Conservation (phyloP, 2,888 invertebrate genomes). For the Thymelicus acteon region DNA sequence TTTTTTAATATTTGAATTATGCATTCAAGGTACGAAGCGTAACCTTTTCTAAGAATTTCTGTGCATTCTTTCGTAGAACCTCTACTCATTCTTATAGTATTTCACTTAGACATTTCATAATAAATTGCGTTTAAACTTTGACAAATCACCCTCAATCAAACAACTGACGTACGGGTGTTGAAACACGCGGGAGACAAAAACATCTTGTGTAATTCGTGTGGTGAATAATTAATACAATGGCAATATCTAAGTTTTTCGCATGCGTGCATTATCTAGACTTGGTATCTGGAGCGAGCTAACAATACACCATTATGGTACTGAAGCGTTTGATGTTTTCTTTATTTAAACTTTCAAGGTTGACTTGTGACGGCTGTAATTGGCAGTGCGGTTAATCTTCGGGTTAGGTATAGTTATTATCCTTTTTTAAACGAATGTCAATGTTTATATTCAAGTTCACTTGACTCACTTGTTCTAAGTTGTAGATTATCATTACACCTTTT, state of each 20-base stretch:
- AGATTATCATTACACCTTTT: too few species aligned
- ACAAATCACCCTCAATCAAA: conserved; percentile 53
- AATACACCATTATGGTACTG: conserved; percentile 71
- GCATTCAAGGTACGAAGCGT: conserved; percentile 46
- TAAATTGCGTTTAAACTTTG: conserved; percentile 55
- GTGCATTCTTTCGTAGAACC: conserved; percentile 19
- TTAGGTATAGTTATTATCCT: conserved; percentile 47
- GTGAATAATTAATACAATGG: conserved; percentile 68
- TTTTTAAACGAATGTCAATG: conserved; percentile 40
- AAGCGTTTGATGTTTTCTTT: conserved; percentile 69
- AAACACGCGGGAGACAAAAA: conserved; percentile 40
- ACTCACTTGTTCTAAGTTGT: too few species aligned
- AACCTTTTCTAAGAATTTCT: conserved; percentile 42
- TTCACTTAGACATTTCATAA: conserved; percentile 51
- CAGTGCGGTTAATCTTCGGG: conserved; percentile 59
- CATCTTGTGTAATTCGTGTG: conserved; percentile 39
- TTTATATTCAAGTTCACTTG: conserved; percentile 18
- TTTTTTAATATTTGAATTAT: background rate
- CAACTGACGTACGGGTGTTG: conserved; percentile 46
- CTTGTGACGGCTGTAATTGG: conserved; percentile 76
- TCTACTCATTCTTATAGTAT: conserved; percentile 50
- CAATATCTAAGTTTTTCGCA: conserved; percentile 72
- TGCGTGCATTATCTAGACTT: conserved; percentile 60
- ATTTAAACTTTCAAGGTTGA: conserved; percentile 71
- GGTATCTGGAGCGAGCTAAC: conserved; percentile 67